phyloP scores from a whole-genome alignment of 2,888 invertebrate species.

The Lymantria dispar region DNA sequence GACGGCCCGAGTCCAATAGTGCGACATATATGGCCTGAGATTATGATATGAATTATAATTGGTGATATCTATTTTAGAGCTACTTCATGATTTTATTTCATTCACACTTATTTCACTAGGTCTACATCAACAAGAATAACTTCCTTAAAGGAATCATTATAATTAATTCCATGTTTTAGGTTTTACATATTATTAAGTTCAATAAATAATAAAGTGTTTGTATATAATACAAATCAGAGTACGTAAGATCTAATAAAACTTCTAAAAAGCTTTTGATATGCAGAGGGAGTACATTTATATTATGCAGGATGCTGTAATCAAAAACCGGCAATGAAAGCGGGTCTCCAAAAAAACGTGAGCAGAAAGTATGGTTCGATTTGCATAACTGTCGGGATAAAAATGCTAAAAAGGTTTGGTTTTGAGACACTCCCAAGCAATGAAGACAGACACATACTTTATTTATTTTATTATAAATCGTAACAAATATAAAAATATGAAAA shows the following conservation, averaged over 20 bases:
- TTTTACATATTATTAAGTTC: not conserved
- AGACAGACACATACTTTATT: slow-evolving; percentile 24
- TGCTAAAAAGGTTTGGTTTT: slow-evolving; percentile 18
- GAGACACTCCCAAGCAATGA: slow-evolving; percentile 25
- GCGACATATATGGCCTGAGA: too few relatives aligned
- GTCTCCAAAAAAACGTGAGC: slow-evolving; percentile 14
- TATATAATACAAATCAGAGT: not conserved
- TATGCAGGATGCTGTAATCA: slow-evolving; percentile 34
- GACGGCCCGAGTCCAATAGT: too few relatives aligned
- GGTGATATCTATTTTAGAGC: too few relatives aligned
- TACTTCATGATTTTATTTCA: too few relatives aligned
- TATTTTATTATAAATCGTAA: slow-evolving; percentile 36
- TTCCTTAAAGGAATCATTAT: too few relatives aligned
- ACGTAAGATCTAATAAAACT: slow-evolving; percentile 28
- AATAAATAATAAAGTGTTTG: not conserved
- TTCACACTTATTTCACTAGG: too few relatives aligned
- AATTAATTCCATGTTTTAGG: too few relatives aligned
- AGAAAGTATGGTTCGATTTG: slow-evolving; percentile 28
- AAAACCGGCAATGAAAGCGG: slow-evolving; percentile 15
- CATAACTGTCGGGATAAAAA: slow-evolving; percentile 9
- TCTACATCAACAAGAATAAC: too few relatives aligned
- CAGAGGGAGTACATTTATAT: slow-evolving; percentile 32
- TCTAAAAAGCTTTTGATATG: slow-evolving; percentile 38
- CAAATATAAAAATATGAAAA: slow-evolving; percentile 1
- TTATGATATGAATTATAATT: too few relatives aligned